Base-by-base conservation (phyloP, 92 coral and sea anemone species). In the Porites evermanni region DNA sequence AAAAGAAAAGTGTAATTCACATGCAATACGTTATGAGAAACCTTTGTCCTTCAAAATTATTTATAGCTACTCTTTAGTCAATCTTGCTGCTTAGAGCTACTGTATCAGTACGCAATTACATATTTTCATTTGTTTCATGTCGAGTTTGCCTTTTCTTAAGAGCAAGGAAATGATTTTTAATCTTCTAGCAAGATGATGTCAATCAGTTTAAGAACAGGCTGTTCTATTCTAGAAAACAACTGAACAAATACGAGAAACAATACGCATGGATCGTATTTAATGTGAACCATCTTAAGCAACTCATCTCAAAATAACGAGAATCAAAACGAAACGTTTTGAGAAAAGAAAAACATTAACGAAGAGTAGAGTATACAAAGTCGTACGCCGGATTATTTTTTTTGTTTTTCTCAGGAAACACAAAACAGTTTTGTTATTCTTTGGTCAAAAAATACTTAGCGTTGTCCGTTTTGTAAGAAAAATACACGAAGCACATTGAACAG, bases 361-460 rank as follows among this genome's bases (percentile, higher is more conserved):
- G 17, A 66, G 21, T 12, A 8, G 38, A 19, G 32, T 5, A 10
- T 32, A 11, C 73, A 8, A 59, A 53, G 54, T 16, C 70, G 4
- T 10, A 80, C 17, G 32, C 26, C 10, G 14, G 9, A 56, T 61
- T 56, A 52, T 7, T 20, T 54, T 68, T 52, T 26, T 17, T 44
- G 60, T 47, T 79, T 64, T 79, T 51, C 60, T 16, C 18, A 47
- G 60, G 74, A 21, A 66, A 52, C 29, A 47, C 14, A 8, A 20
- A 79, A 66, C 1, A 47, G 53, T 67, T 38, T 80, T 80, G 52
- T 70, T 70, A 69, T 81, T 81, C 65, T 50, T 81, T 70, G 78
- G 67, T 56, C 75, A 70, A 67, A n/a, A 70, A 60, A 82, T 47
- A 26, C 87, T 74, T 72, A 83, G 87, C 87, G 80, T 83, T 83